phyloP scores from a whole-genome alignment of 2,888 invertebrate species.

The Fragum sueziense region DNA sequence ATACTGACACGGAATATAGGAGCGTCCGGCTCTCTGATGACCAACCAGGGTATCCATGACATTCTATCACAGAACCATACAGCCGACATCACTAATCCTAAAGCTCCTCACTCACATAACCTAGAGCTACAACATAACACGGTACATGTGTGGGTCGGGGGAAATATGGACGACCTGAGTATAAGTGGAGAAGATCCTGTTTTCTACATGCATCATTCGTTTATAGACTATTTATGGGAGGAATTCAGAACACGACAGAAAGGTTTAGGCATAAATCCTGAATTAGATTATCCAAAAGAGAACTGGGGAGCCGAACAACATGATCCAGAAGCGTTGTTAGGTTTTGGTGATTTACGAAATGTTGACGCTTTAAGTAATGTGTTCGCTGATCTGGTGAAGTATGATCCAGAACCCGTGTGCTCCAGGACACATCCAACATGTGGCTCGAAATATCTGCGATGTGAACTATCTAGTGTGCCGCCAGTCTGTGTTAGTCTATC shows the following conservation, averaged over 20 bases:
- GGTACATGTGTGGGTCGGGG: conserved; percentile 62
- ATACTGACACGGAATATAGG: conserved; percentile 58
- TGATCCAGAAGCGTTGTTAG: conserved; percentile 44
- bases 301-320: conserved; percentile 47
- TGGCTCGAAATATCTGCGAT: conserved; percentile 54
- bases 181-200: conserved; percentile 62
- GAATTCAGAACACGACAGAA: conserved; percentile 60
- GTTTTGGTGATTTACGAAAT: conserved; percentile 58
- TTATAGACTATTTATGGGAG: conserved; percentile 63
- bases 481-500: conserved; percentile 57
- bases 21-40: conserved; percentile 54
- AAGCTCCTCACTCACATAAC: conserved; percentile 44
- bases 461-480: conserved; percentile 37
- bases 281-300: conserved; percentile 48
- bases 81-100: conserved; percentile 51
- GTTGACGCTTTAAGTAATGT: conserved; percentile 56
- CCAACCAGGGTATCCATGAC: conserved; percentile 52
- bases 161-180: conserved; percentile 61
- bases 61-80: conserved; percentile 55
- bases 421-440: conserved; percentile 49
- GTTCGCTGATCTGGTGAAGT: conserved; percentile 58
- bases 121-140: conserved; percentile 59
- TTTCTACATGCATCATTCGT: conserved; percentile 63
- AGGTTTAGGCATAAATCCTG: conserved; percentile 49
- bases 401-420: conserved; percentile 53